These are phyloP conservation scores for Junonia oenone DNA, from an alignment of 2,888 invertebrate genomes.

Conservation along the genomic window DNA sequence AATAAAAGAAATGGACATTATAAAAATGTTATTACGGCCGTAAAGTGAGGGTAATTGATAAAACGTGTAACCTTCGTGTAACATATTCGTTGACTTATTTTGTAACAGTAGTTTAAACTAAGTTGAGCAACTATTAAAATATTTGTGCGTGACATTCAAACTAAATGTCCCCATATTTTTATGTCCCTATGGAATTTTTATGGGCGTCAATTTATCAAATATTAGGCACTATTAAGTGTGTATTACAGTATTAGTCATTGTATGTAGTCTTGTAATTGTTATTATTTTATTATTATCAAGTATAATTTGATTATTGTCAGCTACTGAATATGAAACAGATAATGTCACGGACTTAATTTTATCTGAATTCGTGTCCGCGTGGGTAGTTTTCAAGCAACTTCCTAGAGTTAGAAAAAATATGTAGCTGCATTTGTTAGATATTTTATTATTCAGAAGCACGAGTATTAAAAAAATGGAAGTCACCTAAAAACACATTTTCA, in stretches of 20 bases:
- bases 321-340: no score
- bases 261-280: not conserved
- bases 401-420: no score
- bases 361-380: no score
- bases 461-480: no score
- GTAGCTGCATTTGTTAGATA: no score
- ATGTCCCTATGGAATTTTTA: slow-evolving; percentile 23
- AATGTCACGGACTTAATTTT: no score
- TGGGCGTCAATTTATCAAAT: slow-evolving; percentile 20
- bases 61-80: not conserved
- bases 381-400: no score
- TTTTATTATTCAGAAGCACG: no score
- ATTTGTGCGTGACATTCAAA: not conserved
- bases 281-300: not conserved
- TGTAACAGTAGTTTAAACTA: not conserved
- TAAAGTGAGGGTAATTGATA: not conserved
- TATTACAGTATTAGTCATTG: not conserved
- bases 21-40: not conserved
- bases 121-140: not conserved
- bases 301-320: not conserved
- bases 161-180: slow-evolving; percentile 21
- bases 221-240: not conserved
- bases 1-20: not conserved
- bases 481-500: no score
- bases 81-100: not conserved